These are phyloP conservation scores for Otis tarda DNA, from an alignment of 2,113 vertebrate species.

Conservation along the genomic window DNA sequence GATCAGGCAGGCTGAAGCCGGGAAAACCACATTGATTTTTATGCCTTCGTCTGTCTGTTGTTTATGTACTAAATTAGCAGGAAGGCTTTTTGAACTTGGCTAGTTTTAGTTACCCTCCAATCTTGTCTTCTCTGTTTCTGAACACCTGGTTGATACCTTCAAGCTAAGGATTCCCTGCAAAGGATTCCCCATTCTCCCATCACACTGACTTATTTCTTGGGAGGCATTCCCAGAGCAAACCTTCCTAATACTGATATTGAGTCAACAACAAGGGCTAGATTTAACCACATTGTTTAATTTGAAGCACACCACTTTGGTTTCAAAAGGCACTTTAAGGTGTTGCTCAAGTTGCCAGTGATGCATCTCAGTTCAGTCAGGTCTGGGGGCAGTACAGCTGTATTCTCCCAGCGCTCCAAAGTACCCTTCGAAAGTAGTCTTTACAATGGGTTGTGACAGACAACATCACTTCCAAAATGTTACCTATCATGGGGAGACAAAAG, in stretches of 20 bases:
- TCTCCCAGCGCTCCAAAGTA: background rate
- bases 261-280: background rate
- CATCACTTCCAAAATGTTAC: background rate
- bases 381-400: background rate
- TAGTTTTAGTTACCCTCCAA: background rate
- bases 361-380: background rate
- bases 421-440: background rate
- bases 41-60: background rate
- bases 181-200: rapidly evolving
- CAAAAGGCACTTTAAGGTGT: background rate
- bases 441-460: background rate
- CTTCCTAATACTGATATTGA: background rate
- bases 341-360: background rate
- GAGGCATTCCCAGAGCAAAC: background rate
- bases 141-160: background rate
- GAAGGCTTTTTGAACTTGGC: background rate
- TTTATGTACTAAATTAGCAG: background rate
- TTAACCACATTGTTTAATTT: background rate
- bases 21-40: background rate
- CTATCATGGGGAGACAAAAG: background rate
- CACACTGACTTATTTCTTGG: background rate
- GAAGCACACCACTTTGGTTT: background rate
- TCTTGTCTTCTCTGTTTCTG: background rate
- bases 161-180: background rate
- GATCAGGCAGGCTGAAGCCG: background rate